Conservation (phyloP, 1,140 invertebrate genomes). For the Drosophila funebris region DNA sequence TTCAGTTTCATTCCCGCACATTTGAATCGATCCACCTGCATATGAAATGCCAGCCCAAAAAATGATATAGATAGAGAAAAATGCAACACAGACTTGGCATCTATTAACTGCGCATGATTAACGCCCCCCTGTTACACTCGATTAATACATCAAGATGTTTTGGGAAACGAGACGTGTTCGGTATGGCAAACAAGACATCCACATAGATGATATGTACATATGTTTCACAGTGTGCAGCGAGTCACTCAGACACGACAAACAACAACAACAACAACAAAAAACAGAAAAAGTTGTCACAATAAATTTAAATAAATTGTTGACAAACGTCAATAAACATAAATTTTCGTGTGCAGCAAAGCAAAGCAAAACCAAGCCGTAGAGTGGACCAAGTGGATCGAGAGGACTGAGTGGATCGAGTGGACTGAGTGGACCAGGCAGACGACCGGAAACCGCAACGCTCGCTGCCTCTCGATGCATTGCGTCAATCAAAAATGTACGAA, state of each 20-base stretch:
- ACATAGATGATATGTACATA: background rate
- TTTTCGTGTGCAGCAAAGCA: slow-evolving; percentile 77
- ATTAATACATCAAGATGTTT: slow-evolving; percentile 68
- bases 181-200: slow-evolving; percentile 17
- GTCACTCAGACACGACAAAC: slow-evolving; percentile 9
- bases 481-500: slow-evolving; percentile 70
- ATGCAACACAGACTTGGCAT: slow-evolving; percentile 42
- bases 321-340: slow-evolving; percentile 81
- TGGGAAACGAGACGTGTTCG: slow-evolving; percentile 1
- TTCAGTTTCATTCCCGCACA: slow-evolving; percentile 19
- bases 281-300: slow-evolving; percentile 76
- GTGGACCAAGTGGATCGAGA: background rate
- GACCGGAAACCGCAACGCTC: slow-evolving; percentile 74
- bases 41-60: slow-evolving; percentile 48
- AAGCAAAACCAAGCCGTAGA: slow-evolving; percentile 43
- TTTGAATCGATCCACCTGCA: slow-evolving; percentile 72
- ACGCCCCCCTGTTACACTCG: slow-evolving; percentile 36
- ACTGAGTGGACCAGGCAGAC: slow-evolving; percentile 22
- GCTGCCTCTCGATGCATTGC: slow-evolving; percentile 37
- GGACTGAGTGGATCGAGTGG: background rate
- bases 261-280: background rate
- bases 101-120: slow-evolving; percentile 69
- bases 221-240: background rate
- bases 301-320: slow-evolving; percentile 82
- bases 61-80: background rate